Percentiles rank a stretch among this genome's conserved stretches.
phyloP scores from a whole-genome alignment of 1,140 invertebrate genomes.

The Antheraea pernyi region DNA sequence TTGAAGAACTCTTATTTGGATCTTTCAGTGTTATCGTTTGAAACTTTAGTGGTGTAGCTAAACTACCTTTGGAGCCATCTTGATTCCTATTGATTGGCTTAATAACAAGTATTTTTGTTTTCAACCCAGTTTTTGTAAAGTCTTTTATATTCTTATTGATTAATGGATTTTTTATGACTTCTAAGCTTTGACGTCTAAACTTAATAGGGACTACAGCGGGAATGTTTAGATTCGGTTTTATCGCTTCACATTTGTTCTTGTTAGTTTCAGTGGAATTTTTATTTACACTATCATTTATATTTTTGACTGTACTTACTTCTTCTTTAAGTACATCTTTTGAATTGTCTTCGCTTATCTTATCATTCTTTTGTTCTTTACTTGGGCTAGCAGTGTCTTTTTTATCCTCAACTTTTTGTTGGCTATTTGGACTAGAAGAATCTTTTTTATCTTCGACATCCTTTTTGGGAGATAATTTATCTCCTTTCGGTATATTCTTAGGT shows the following conservation, averaged over 20 bases:
- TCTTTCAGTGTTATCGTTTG: conserved; percentile 72
- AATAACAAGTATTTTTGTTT: conserved; percentile 71
- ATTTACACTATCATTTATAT: conserved; percentile 6
- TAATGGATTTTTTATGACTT: conserved; percentile 67
- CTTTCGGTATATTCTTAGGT: conserved; percentile 46
- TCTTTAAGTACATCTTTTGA: conserved; percentile 13
- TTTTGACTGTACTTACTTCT: background rate
- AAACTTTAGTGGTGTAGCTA: conserved; percentile 57
- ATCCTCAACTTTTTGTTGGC: conserved; percentile 15
- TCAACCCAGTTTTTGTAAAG: conserved; percentile 66
- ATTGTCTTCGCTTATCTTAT: conserved; percentile 5
- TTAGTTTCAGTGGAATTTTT: conserved; percentile 18
- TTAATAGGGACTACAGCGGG: conserved; percentile 56
- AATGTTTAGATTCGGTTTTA: conserved; percentile 38
- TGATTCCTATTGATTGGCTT: conserved; percentile 64
- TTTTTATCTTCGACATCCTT: conserved; percentile 51
- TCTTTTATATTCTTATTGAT: conserved; percentile 68
- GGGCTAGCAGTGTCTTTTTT: conserved; percentile 29
- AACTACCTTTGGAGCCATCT: conserved; percentile 39
- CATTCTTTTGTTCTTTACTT: conserved; percentile 19
- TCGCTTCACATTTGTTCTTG: background rate
- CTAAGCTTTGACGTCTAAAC: conserved; percentile 62
- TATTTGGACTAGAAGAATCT: conserved; percentile 27
- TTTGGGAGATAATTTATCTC: conserved; percentile 61
- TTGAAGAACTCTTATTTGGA: conserved; percentile 40